phyloP scores from a whole-genome alignment of 2,888 invertebrate genomes.

The Cepaea hortensis region DNA sequence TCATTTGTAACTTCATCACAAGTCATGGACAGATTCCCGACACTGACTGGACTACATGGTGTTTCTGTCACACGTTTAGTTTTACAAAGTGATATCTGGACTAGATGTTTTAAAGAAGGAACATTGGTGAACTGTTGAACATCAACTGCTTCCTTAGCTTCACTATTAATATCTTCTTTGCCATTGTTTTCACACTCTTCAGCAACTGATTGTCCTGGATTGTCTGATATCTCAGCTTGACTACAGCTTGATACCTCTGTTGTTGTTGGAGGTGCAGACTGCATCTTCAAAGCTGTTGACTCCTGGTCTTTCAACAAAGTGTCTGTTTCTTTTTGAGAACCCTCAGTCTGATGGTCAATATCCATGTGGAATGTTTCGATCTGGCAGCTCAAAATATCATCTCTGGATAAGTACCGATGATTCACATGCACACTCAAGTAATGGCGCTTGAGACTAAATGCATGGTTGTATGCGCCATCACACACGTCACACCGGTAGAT shows the following conservation, averaged over 20 bases:
- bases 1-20: background rate
- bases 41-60: background rate
- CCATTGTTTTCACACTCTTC: background rate
- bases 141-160: too few species aligned
- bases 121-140: constrained; percentile 47
- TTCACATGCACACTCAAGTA: constrained; percentile 78
- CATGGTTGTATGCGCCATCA: constrained; percentile 77
- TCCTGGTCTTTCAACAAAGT: background rate
- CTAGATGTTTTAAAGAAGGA: constrained; percentile 12
- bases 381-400: constrained; percentile 77
- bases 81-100: constrained; percentile 1
- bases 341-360: constrained; percentile 17
- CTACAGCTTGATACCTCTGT: background rate
- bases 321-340: background rate
- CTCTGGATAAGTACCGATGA: constrained; percentile 75
- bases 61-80: background rate
- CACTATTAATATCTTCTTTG: background rate
- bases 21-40: background rate
- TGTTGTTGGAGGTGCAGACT: too few species aligned
- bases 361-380: constrained; percentile 59
- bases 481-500: constrained; percentile 79
- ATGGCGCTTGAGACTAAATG: constrained; percentile 78
- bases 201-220: too few species aligned
- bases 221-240: background rate
- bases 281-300: background rate